Evolutionary conservation across 2,888 invertebrate genomes (phyloP), one percentile per base, ranked within the genome.

Genomic region (Sarcophaga variegata): DNA sequence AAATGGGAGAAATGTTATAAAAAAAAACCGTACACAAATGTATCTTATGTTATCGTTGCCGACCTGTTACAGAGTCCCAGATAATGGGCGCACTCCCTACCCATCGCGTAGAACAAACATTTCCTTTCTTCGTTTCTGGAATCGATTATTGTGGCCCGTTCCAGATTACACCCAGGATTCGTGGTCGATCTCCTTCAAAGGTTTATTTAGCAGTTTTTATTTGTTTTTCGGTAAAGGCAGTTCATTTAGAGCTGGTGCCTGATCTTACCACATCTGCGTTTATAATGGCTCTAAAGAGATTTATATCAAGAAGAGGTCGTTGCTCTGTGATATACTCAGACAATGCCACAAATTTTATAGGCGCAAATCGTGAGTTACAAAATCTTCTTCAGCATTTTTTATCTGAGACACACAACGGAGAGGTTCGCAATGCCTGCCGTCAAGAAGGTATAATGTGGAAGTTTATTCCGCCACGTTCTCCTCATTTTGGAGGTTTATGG

Each of bases 291-390:
- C 70, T 11, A 75, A 63, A 75, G 88, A 47, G 66, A 10, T 88
- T 88, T 63, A 59, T 87, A 8, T 79, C 70, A 20, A 67, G 83
- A 67, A 71, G 87, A 25, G 87, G 87, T 37, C 63, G 71, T 14
- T 85, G 87, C 74, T 74, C 81, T 2, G 63, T 69, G 2, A 83
- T 88, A 49, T 81, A 83, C 22, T 83, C 84, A 20, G 88, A 89
- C 37, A 86, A 86, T 54, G 86, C 86, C 6, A 83, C 85, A 8
- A 83, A 88, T 64, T 88, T 89, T 66, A 47, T 88, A 6, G 89
- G 88, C 27, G 88, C 84, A 2, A 74, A 79, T 27, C 80, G 77
- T 17, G 85, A 85, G 22, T 62, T 88, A 37, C 63, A 75, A 25
- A 78, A 79, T 8, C 47, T 85, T 11, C 75, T 87, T 17, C 64